Evolutionary conservation across 1,140 invertebrate genomes (phyloP).

Genomic region (Lepidurus arcticus): DNA sequence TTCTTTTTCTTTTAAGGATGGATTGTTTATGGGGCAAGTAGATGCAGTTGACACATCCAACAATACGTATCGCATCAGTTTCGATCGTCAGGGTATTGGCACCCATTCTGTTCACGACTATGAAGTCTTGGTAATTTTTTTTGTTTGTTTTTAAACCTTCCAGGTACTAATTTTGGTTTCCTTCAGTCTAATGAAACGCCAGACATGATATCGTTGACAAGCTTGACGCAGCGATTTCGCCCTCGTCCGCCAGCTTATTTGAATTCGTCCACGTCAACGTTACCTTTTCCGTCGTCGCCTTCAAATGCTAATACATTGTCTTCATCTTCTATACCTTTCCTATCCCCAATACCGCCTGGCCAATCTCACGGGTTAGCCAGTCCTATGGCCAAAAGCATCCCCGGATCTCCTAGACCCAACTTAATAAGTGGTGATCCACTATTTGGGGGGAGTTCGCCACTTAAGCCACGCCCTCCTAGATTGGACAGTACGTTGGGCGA

Average conservation of each 20-base stretch:
- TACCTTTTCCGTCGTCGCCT: conserved; percentile 8
- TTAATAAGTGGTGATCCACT: conserved; percentile 45
- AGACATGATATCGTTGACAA: conserved; percentile 81
- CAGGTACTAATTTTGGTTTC: conserved; percentile 4
- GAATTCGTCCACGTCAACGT: conserved; percentile 39
- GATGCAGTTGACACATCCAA: conserved; percentile 96
- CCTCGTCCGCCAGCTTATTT: conserved; percentile 56
- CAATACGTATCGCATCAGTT: conserved; percentile 95
- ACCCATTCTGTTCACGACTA: conserved; percentile 95
- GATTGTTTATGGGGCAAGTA: conserved; percentile 90
- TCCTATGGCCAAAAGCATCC: conserved; percentile 32
- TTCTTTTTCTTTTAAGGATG: conserved; percentile 55
- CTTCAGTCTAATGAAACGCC: conserved; percentile 31
- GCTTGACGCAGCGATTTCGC: conserved; percentile 74
- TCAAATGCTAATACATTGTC: not conserved
- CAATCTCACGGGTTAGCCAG: conserved; percentile 10
- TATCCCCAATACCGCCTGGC: not conserved
- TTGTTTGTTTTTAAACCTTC: conserved; percentile 23
- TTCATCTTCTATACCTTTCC: conserved; percentile 16
- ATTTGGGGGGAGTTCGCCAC: conserved; percentile 45
- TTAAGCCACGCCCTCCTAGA: conserved; percentile 43
- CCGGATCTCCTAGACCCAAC: conserved; percentile 39
- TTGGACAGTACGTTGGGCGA: conserved; percentile 60
- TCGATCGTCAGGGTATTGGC: conserved; percentile 86
- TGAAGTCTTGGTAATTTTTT: conserved; percentile 69